Base-by-base conservation (phyloP, 64 coral and sea anemone genomes). In the Anthopleura sola region DNA sequence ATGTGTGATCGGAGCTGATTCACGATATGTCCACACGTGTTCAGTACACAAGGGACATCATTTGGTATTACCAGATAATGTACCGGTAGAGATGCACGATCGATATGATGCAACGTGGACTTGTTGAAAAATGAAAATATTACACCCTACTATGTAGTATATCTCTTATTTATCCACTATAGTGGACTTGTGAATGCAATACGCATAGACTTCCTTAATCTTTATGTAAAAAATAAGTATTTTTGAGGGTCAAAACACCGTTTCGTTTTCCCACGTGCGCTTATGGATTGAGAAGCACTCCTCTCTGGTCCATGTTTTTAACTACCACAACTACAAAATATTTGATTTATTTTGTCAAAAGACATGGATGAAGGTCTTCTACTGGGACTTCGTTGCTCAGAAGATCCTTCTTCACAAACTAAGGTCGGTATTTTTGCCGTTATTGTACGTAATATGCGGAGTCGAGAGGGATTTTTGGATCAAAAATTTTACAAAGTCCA, bases 301-400 rank as follows among this genome's bases (percentile, higher is more conserved):
- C n/a, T 23, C 76, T 79, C 20, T 48, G 19, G 18, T 47, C 37
- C 20, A 44, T 79, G 44, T 79, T 48, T 79, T 47, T 24, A 71
- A 71, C 29, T 15, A 48, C 76, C 16, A 79, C 4, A 48, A 44
- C 14, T 44, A 79, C 76, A n/a, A 79, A 79, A 79, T 44, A 38
- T 19, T 79, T 79, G 20, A 18, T 9, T 79, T 44, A 66, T 29
- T 82, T 60, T n/a, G 28, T 85, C 36, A 40, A 18, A 85, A 60
- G 40, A 60, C 48, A 93, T 93, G 92, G 92, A 85, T 81, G 87
- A 89, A 54, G 80, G 84, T 46, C 82, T 79, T 21, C 87, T 93
- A 47, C 87, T 88, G 58, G 92, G 83, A n/a, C 89, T 90, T 20
- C 83, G 84, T 26, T 76, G 82, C 19, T 83, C 87, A 28, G 82